These are phyloP conservation scores for Amblyteles armatorius DNA, from an alignment of 2,888 invertebrate species.

Conservation along the genomic window DNA sequence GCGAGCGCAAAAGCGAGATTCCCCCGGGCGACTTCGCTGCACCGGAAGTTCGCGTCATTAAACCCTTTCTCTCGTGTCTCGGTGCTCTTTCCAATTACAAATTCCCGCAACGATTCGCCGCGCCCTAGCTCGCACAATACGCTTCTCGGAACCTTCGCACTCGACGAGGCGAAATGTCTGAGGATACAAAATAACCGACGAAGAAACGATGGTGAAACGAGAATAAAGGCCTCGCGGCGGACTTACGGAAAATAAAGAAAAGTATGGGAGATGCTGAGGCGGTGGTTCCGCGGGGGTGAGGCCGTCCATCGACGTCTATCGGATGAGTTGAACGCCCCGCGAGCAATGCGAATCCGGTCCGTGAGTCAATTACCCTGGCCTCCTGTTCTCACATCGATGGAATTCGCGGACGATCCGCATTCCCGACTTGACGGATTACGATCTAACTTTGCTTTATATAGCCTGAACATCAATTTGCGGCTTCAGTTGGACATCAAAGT, in stretches of 20 bases:
- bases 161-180: neutral
- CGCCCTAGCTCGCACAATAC: neutral
- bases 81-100: neutral
- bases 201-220: neutral
- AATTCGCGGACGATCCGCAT: slow-evolving; percentile 13
- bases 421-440: neutral
- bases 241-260: neutral
- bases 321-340: neutral
- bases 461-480: neutral
- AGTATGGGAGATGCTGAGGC: neutral
- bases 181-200: neutral
- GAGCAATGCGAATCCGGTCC: slow-evolving; percentile 34
- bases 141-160: neutral
- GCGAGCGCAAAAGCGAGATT: slow-evolving; percentile 5
- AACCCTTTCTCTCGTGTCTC: neutral
- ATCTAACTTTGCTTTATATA: neutral
- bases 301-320: slow-evolving; percentile 34
- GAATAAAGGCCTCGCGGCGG: neutral
- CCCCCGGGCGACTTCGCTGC: neutral
- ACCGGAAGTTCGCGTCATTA: slow-evolving; percentile 42
- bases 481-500: neutral
- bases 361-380: slow-evolving; percentile 19
- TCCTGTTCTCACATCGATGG: neutral
- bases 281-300: neutral
- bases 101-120: slow-evolving; percentile 9